phyloP scores from a whole-genome alignment of 1,140 invertebrate genomes.

The Monochamus saltuarius region DNA sequence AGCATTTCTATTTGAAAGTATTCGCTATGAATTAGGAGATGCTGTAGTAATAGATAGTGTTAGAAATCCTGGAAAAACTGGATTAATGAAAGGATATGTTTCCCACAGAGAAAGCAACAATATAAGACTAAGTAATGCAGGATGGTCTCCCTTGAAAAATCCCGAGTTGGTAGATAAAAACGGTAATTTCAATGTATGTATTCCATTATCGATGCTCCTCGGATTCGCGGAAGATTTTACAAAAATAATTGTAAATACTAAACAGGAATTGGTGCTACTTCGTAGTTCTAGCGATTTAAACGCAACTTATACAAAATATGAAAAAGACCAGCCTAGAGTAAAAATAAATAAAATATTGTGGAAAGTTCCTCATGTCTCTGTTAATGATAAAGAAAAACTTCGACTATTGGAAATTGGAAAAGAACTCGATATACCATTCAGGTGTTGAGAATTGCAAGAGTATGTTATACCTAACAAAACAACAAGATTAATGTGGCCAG shows the following conservation, averaged over 20 bases:
- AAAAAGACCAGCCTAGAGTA: neutral
- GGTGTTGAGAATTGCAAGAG: conserved; percentile 42
- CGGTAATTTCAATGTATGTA: conserved; percentile 8
- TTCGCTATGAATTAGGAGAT: no score
- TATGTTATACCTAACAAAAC: conserved; percentile 36
- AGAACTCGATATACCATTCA: conserved; percentile 36
- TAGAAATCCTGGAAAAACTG: no score
- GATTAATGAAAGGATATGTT: conserved; percentile 3
- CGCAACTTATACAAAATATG: neutral
- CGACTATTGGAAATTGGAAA: conserved; percentile 16
- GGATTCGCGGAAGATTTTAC: conserved; percentile 14
- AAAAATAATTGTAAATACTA: conserved; percentile 15
- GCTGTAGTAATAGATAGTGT: no score
- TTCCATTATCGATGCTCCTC: conserved; percentile 9
- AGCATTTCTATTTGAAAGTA: no score
- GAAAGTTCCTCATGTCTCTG: conserved; percentile 2
- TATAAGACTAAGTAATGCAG: conserved; percentile 3
- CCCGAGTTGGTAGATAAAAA: neutral
- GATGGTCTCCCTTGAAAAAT: neutral
- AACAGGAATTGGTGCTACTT: conserved; percentile 14
- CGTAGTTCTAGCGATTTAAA: conserved; percentile 10
- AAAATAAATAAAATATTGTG: conserved; percentile 15
- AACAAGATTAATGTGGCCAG: conserved; percentile 29
- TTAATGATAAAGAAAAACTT: no score
- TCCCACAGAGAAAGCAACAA: neutral